Evolutionary conservation across 92 coral and sea anemone species (phyloP).

Genomic region (Palythoa grandiflora): DNA sequence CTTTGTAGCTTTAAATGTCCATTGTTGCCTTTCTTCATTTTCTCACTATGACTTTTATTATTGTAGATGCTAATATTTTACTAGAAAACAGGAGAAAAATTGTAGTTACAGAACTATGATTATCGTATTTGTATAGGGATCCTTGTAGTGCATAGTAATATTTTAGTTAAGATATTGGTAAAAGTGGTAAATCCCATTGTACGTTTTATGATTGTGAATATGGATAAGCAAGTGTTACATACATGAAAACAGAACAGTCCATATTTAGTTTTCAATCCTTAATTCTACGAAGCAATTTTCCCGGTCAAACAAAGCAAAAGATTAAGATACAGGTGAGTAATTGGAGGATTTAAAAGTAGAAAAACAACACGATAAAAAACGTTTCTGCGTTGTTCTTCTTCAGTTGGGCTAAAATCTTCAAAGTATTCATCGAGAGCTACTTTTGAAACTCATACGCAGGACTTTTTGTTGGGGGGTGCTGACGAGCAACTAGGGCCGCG

Average conservation of each 20-base stretch:
- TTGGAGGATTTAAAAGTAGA: no score
- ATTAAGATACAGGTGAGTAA: conserved; percentile 20
- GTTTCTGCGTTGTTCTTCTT: no score
- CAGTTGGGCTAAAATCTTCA: no score
- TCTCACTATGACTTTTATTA: not conserved
- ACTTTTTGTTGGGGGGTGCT: no score
- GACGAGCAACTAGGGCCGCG: no score
- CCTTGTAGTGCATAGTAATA: not conserved
- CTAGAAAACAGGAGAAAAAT: not conserved
- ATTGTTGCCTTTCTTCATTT: no score
- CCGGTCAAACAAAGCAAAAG: conserved; percentile 96
- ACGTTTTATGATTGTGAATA: not conserved
- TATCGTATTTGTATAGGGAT: no score
- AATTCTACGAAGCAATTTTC: conserved; percentile 85
- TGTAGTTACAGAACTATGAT: no score
- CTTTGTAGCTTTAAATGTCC: not conserved
- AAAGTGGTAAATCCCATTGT: not conserved
- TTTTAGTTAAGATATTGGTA: not conserved
- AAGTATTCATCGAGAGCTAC: no score
- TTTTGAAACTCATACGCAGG: no score
- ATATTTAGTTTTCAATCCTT: conserved; percentile 50
- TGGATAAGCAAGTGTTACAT: not conserved
- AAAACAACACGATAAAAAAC: not conserved
- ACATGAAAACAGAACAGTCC: not conserved
- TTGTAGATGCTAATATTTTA: no score